Conservation (phyloP, 2,888 invertebrate genomes). For the Limnephilus rhombicus region DNA sequence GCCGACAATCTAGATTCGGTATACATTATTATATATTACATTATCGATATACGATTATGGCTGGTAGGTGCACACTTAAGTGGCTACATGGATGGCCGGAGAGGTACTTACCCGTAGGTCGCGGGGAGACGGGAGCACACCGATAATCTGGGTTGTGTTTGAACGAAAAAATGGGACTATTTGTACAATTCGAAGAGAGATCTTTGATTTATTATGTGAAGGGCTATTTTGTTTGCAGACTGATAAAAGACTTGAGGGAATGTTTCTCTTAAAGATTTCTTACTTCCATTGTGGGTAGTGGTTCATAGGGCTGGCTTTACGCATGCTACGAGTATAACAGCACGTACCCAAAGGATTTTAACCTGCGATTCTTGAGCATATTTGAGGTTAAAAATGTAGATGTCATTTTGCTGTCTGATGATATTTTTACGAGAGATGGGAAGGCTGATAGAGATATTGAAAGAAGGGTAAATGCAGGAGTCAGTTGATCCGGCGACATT, state of each 20-base stretch:
- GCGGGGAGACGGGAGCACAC: background rate
- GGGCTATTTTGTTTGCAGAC: background rate
- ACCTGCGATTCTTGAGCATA: no score
- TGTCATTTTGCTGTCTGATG: no score
- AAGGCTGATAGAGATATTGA: no score
- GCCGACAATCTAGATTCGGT: slow-evolving; percentile 19
- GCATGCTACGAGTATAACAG: no score
- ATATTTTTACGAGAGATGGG: no score
- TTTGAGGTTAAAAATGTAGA: no score
- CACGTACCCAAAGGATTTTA: no score
- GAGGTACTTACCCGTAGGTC: background rate
- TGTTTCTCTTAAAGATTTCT: background rate
- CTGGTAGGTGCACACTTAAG: background rate
- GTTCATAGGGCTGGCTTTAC: background rate
- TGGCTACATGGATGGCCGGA: background rate
- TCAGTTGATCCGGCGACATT: no score
- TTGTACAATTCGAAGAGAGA: slow-evolving; percentile 1
- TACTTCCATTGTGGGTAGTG: background rate
- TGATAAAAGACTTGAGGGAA: background rate
- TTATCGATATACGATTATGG: slow-evolving; percentile 38
- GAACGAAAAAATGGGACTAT: background rate
- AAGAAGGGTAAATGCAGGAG: no score
- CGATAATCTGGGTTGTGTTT: background rate
- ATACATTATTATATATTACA: background rate
- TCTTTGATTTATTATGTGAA: slow-evolving; percentile 18